These are phyloP conservation scores for Nycticryphes semicollaris DNA, from an alignment of 2,113 vertebrate genomes.

Conservation along the genomic window DNA sequence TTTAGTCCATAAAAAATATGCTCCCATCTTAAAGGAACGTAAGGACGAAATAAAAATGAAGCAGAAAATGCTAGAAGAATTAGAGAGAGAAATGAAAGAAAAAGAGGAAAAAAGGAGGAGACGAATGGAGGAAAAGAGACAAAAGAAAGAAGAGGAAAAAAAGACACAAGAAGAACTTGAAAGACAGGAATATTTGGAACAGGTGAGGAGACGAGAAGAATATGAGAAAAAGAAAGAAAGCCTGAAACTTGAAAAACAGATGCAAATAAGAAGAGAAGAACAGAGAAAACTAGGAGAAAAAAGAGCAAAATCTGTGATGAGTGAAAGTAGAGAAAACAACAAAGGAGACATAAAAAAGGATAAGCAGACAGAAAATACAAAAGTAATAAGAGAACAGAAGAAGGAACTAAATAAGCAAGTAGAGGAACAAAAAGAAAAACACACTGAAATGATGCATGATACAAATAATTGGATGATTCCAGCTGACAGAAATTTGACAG, in stretches of 20 bases:
- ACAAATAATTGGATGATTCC: background rate
- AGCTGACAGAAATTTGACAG: background rate
- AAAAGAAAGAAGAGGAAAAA: slow-evolving; percentile 44
- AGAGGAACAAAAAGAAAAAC: background rate
- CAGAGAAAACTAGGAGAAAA: background rate
- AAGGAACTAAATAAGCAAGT: background rate
- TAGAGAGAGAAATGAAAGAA: slow-evolving; percentile 60
- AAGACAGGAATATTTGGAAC: slow-evolving; percentile 50
- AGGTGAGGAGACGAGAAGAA: slow-evolving; percentile 39
- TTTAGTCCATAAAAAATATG: slow-evolving; percentile 62
- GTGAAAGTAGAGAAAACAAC: background rate
- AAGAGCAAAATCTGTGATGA: background rate
- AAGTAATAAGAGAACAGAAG: slow-evolving; percentile 11
- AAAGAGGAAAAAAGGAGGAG: slow-evolving; percentile 62
- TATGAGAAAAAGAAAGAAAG: slow-evolving; percentile 74
- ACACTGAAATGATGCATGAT: background rate
- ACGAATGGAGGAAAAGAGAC: slow-evolving; percentile 48
- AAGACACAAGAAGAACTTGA: slow-evolving; percentile 30
- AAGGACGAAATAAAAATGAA: slow-evolving; percentile 66
- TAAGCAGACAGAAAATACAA: background rate
- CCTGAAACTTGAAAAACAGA: slow-evolving; percentile 49
- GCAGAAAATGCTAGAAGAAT: slow-evolving; percentile 36
- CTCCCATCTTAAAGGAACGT: slow-evolving; percentile 65
- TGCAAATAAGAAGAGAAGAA: slow-evolving; percentile 26
- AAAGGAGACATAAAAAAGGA: background rate